phyloP scores from a whole-genome alignment of 1,140 invertebrate species.

The Teleogryllus occipitalis region DNA sequence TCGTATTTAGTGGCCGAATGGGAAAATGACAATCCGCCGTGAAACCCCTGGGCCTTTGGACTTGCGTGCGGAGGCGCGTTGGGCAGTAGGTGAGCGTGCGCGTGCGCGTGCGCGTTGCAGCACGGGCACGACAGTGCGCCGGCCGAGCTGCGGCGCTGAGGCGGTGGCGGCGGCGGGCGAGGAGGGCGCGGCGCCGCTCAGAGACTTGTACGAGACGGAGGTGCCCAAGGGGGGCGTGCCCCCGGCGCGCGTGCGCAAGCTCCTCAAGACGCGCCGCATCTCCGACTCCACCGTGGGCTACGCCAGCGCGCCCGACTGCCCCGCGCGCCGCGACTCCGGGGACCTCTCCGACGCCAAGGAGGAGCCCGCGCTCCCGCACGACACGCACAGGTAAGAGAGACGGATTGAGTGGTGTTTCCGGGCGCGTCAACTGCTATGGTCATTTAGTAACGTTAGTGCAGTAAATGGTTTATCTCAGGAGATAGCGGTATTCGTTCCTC shows the following conservation, averaged over 20 bases:
- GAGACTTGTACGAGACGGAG: not conserved
- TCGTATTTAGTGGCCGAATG: too few species aligned
- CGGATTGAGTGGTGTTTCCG: too few species aligned
- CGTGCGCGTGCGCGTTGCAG: not conserved
- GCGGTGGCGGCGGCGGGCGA: too few species aligned
- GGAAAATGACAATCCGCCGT: too few species aligned
- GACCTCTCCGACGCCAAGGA: too few species aligned
- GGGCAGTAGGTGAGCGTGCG: too few species aligned
- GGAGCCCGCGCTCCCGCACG: not conserved
- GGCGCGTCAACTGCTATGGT: too few species aligned
- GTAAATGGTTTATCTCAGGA: not conserved
- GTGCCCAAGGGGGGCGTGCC: not conserved
- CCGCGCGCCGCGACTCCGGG: too few species aligned
- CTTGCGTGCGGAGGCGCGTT: too few species aligned
- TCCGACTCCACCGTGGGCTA: constrained; percentile 29
- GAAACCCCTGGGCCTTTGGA: too few species aligned
- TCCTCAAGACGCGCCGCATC: constrained; percentile 29
- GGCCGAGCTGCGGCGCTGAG: not conserved
- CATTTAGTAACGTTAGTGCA: not conserved
- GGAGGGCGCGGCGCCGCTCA: not conserved
- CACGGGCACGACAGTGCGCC: not conserved
- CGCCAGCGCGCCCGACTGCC: not conserved
- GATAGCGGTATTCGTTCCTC: not conserved
- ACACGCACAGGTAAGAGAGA: not conserved
- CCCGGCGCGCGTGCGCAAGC: constrained; percentile 20